Base-by-base conservation (phyloP, 1,140 invertebrate species). In the Zaprionus camerounensis region DNA sequence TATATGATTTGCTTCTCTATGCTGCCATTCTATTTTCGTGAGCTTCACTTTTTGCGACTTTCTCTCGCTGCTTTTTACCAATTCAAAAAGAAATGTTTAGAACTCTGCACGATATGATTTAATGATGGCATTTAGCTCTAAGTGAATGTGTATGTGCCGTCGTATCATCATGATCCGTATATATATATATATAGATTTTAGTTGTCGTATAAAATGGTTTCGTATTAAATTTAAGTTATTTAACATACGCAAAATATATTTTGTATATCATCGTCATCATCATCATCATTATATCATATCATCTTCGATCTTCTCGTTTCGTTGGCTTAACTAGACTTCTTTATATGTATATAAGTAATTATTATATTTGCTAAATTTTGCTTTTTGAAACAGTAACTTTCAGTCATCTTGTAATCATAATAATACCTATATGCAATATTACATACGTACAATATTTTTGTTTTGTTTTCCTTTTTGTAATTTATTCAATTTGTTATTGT, bases 361-460 rank as follows among this genome's bases (percentile, higher is more conserved):
- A 82, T 87, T 86, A 71, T 81, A 69, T 86, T 79, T 86, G 68
- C 80, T 86, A 76, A 70, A 76, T 72, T 74, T 68, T 78, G 28
- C 55, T 73, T 76, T 83, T 90, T 88, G 85, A 87, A 87, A 87
- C 85, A 88, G 85, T 88, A 88, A 88, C 85, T 85, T 88, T 90
- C 85, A 88, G 85, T 88, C 85, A 80, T 88, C 81, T 85, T 87
- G 81, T 88, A 88, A 88, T 83, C 73, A 88, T 87, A 87, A 87
- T 88, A 86, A 88, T 87, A 83, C 84, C 86, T 86, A 87, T 81
- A 84, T 84, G 68, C 67, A 78, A 71, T 71, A 64, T 71, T 62
- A 74, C 49, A 74, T 86, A 85, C 78, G 75, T 85, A 81, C 78
- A 85, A 85, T 84, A 84, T 80, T 22, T 67, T 69, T 49, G n/a